Conservation (phyloP, 2,888 invertebrate genomes). For the Drosophila anceps region DNA sequence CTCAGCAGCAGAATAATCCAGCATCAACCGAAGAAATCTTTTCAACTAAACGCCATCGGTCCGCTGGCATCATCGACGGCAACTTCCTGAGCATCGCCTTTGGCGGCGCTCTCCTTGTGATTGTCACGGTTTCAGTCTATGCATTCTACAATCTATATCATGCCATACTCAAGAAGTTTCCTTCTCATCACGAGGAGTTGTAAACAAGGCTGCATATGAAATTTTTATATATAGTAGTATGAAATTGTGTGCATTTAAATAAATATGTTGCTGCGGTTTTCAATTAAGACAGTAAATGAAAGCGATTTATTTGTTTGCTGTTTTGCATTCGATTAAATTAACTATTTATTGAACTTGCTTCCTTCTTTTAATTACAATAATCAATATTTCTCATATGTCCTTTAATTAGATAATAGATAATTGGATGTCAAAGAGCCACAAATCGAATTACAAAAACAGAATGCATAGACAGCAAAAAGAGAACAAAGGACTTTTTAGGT, state of each 20-base stretch:
- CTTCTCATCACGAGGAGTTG: slow-evolving; percentile 92
- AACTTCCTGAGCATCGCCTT: slow-evolving; percentile 94
- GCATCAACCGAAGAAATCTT: slow-evolving; percentile 84
- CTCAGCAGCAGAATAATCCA: slow-evolving; percentile 84
- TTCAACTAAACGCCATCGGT: slow-evolving; percentile 83
- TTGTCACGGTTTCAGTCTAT: slow-evolving; percentile 92
- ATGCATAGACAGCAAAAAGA: slow-evolving; percentile 70
- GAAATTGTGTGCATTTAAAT: slow-evolving; percentile 46
- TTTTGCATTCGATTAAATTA: slow-evolving; percentile 73
- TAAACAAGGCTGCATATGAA: slow-evolving; percentile 85
- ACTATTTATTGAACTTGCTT: slow-evolving; percentile 69
- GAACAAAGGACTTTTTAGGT: slow-evolving; percentile 28
- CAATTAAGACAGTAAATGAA: slow-evolving; percentile 32
- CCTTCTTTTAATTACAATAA: slow-evolving; percentile 55
- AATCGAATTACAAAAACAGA: slow-evolving; percentile 45
- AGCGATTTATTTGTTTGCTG: slow-evolving; percentile 49
- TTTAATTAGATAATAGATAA: slow-evolving; percentile 18
- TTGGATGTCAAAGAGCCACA: slow-evolving; percentile 9
- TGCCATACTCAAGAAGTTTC: slow-evolving; percentile 93
- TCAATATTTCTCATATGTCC: slow-evolving; percentile 32
- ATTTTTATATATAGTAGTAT: slow-evolving; percentile 42
- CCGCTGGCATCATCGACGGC: slow-evolving; percentile 89
- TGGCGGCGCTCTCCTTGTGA: slow-evolving; percentile 91
- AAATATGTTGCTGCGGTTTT: slow-evolving; percentile 15
- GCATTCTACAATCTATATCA: slow-evolving; percentile 94